A percentile compares a stretch with the other conserved stretches of the same genome.
Conservation (phyloP, 1,140 invertebrate species). For the Drosophila rufa region DNA sequence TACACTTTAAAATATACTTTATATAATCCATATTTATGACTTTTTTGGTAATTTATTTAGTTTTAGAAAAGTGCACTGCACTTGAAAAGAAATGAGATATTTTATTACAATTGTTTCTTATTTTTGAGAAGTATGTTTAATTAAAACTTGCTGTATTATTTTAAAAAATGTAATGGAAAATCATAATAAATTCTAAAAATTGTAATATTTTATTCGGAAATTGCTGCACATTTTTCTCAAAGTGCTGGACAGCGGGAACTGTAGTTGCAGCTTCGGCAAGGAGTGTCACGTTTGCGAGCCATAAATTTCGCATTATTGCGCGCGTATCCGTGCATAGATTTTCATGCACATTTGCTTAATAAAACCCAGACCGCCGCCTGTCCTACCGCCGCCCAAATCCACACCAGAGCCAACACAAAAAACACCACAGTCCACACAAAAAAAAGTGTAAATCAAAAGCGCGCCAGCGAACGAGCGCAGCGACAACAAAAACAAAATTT, state of each 20-base stretch:
- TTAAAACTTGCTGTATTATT: background rate
- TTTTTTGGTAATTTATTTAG: too few species aligned
- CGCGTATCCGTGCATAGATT: slow-evolving; percentile 76
- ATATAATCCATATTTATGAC: background rate
- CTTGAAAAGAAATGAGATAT: background rate
- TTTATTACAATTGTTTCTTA: background rate
- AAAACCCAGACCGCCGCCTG: slow-evolving; percentile 46
- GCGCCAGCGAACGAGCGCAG: slow-evolving; percentile 22
- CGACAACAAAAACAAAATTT: slow-evolving; percentile 64
- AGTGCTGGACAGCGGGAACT: slow-evolving; percentile 1
- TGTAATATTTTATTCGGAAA: background rate
- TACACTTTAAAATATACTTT: slow-evolving; percentile 6
- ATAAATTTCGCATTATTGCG: slow-evolving; percentile 80
- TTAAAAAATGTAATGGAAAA: background rate
- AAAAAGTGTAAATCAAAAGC: slow-evolving; percentile 37
- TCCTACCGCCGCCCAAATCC: slow-evolving; percentile 23
- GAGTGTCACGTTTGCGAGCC: slow-evolving; percentile 73
- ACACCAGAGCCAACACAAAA: slow-evolving; percentile 37
- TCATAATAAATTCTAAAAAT: background rate
- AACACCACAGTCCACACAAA: slow-evolving; percentile 39
- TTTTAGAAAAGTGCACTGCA: background rate
- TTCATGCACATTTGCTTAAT: slow-evolving; percentile 79
- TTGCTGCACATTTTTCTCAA: background rate
- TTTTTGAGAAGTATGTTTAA: background rate
- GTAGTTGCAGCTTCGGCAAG: slow-evolving; percentile 27